Percentiles rank a stretch among this genome's conserved stretches.
Evolutionary conservation across 2,888 invertebrate species (phyloP).

Genomic region (Seira musarum): DNA sequence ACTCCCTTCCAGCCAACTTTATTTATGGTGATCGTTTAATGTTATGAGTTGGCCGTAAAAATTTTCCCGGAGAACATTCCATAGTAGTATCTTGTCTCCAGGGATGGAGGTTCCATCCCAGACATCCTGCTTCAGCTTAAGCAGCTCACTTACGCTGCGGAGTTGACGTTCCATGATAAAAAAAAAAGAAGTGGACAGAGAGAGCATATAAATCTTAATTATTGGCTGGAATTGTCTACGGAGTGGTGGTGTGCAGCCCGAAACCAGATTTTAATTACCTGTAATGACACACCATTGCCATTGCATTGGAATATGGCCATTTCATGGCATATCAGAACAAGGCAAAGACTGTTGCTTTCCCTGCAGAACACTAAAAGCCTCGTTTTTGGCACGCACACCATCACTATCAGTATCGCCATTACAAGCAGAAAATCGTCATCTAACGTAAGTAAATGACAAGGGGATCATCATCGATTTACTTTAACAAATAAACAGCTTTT

Average conservation of each 20-base stretch:
- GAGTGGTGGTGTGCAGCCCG: neutral
- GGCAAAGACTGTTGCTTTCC: neutral
- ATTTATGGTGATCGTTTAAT: conserved; percentile 47
- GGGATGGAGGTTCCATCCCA: neutral
- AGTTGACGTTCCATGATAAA: neutral
- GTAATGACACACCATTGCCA: too few species aligned
- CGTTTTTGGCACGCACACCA: too few species aligned
- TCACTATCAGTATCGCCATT: too few species aligned
- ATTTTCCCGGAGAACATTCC: neutral
- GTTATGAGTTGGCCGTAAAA: conserved; percentile 48
- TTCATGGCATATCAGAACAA: too few species aligned
- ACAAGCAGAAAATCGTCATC: too few species aligned
- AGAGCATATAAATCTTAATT: conserved; percentile 49
- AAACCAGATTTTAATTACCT: conserved; percentile 53
- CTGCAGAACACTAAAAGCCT: too few species aligned
- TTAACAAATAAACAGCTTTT: neutral
- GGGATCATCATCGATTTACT: neutral
- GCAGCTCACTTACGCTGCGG: neutral
- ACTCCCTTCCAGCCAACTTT: conserved; percentile 36
- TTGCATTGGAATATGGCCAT: too few species aligned
- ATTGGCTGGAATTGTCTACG: conserved; percentile 14
- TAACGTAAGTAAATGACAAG: too few species aligned
- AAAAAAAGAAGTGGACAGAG: neutral
- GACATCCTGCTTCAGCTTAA: too few species aligned
- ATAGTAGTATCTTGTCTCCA: neutral